Percentiles rank a stretch among this genome's conserved stretches.
These are phyloP conservation scores for Latheticus oryzae DNA, from an alignment of 2,888 invertebrate species.

Conservation along the genomic window DNA sequence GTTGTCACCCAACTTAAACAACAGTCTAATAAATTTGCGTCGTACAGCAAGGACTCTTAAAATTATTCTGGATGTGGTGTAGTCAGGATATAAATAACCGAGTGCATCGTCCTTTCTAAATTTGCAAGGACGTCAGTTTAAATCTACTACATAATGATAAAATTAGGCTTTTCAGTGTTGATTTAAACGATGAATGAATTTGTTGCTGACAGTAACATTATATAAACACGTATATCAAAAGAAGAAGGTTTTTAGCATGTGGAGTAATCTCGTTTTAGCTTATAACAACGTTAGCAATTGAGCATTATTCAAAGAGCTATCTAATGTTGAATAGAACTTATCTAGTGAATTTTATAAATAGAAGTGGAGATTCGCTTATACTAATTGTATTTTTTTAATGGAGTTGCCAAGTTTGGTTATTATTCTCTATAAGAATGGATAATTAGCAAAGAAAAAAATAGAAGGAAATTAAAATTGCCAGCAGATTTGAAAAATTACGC, in stretches of 20 bases:
- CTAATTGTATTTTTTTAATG: no score
- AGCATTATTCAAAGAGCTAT: neutral
- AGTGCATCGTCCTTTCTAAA: constrained; percentile 2
- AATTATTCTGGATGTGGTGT: constrained; percentile 2
- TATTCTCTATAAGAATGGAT: constrained; percentile 8
- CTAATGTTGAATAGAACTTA: neutral
- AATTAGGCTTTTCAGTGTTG: constrained; percentile 2
- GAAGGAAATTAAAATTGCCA: constrained; percentile 17
- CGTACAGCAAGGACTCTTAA: constrained; percentile 2
- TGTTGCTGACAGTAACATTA: neutral
- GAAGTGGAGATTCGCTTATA: no score
- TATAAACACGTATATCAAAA: no score
- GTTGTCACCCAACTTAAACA: no score
- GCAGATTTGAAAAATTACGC: constrained; percentile 21
- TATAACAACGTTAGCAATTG: constrained; percentile 2
- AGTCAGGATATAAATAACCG: constrained; percentile 11
- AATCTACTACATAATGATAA: neutral
- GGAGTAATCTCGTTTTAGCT: neutral
- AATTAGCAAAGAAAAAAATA: constrained; percentile 6
- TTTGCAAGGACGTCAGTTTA: constrained; percentile 9
- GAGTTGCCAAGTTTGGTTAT: constrained; percentile 14
- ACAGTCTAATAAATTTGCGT: no score
- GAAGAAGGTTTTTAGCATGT: neutral
- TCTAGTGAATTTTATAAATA: constrained; percentile 1
- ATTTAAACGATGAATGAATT: constrained; percentile 7